Evolutionary conservation across 2,113 vertebrate genomes (phyloP), one percentile per base, ranked within the genome.

Genomic region (Peromyscus leucopus): DNA sequence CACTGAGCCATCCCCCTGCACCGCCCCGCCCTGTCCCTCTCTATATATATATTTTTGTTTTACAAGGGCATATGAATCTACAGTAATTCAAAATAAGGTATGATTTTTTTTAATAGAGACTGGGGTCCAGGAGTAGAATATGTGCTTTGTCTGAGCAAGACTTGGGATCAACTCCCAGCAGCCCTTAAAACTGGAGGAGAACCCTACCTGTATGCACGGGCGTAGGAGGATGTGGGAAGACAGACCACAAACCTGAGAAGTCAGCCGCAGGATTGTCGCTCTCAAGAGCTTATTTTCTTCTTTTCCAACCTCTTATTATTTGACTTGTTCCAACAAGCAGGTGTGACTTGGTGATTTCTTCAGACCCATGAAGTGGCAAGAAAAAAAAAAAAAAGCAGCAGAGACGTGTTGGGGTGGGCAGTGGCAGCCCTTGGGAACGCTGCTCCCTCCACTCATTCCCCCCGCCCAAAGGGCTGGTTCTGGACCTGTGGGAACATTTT

Each of bases 201-300:
- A 0, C 28, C 71, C 82, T 55, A 21, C 3, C 1, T 0, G 7
- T 1, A 0, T 16, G 22, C 9, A 11, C 0, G 1, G 11, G 12
- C 1, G 2, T 7, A 16, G 51, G 22, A 67, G 13, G 8, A 1
- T 1, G 42, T 24, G 24, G 36, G 67, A n/a, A 94, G 75, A 22
- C 0, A 2, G 24, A 19, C 31, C 5, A 82, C 78, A 6, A 36
- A 22, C 15, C 0, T 48, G 7, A 21, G 31, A 67, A 65, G 28
- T 31, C 11, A 69, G 33, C 80, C 12, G 1, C 57, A 21, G 1
- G 9, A n/a, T 13, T 78, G 4, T 22, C 0, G 5, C 26, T 63
- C 94, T 22, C 61, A 78, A 72, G 22, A 55, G 16, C 19, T 48
- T 39, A 5, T 87, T 88, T 90, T 57, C 84, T 90, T 75, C 46